Percentiles rank a stretch among this genome's conserved stretches.
phyloP scores from a whole-genome alignment of 1,140 invertebrate species.

The Trinorchestia longiramus region DNA sequence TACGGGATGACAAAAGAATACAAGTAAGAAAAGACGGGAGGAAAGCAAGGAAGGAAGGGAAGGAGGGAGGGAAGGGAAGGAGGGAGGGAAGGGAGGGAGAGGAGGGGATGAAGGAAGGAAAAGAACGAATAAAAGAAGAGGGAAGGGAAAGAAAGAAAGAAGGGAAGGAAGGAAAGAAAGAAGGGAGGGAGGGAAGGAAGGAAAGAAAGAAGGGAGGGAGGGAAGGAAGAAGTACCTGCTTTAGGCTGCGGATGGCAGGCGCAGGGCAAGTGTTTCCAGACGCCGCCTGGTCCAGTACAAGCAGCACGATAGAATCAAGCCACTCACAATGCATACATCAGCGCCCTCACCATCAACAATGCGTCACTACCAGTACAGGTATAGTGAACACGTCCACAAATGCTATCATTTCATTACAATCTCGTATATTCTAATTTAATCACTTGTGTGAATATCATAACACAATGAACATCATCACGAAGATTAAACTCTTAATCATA shows the following conservation, averaged over 20 bases:
- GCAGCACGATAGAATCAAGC: background rate
- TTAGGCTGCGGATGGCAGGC: background rate
- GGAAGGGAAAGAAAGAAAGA: background rate
- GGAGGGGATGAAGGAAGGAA: background rate
- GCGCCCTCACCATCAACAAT: background rate
- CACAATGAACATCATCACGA: background rate
- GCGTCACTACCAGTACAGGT: background rate
- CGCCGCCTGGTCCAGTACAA: background rate
- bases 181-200: background rate
- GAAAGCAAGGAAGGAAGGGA: background rate
- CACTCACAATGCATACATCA: background rate
- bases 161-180: background rate
- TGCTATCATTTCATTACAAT: no score
- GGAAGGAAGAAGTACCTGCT: background rate
- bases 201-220: background rate
- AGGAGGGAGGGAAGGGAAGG: background rate
- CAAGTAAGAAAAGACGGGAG: background rate
- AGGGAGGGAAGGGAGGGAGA: background rate
- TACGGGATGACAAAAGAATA: background rate
- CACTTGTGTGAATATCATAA: background rate
- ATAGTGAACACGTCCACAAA: background rate
- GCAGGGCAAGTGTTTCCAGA: slow-evolving; percentile 27
- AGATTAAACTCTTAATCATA: background rate
- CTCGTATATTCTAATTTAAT: background rate
- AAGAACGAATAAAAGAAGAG: background rate